A percentile compares a stretch with the other conserved stretches of the same genome.
Conservation (phyloP, 2,888 invertebrate species). For the Ditylenchus weischeri region DNA sequence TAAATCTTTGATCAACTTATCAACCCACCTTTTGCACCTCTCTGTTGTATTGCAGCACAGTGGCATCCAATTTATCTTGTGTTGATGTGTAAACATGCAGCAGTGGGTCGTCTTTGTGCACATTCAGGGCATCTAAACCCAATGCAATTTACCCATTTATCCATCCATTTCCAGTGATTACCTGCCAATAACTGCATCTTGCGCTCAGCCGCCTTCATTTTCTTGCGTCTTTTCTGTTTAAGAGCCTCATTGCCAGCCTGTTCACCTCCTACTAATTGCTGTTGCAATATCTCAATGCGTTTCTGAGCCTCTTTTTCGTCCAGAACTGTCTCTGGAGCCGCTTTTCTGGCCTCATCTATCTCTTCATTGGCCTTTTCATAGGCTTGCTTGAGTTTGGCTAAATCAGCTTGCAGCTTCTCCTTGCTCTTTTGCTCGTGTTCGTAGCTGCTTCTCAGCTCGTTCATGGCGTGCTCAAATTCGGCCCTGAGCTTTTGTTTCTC, state of each 20-base stretch:
- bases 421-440: conserved; percentile 63
- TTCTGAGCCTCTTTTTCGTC: conserved; percentile 47
- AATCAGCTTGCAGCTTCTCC: conserved; percentile 66
- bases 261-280: conserved; percentile 77
- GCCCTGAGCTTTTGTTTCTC: conserved; percentile 63
- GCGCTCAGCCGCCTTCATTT: conserved; percentile 72
- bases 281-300: conserved; percentile 68
- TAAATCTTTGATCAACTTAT: conserved; percentile 7
- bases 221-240: conserved; percentile 70
- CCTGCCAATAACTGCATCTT: conserved; percentile 59
- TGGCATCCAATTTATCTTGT: conserved; percentile 73
- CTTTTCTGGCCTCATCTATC: conserved; percentile 44
- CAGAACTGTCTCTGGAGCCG: conserved; percentile 38
- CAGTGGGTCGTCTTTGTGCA: conserved; percentile 71
- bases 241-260: conserved; percentile 71
- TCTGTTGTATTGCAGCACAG: conserved; percentile 70
- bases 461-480: conserved; percentile 67
- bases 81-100: conserved; percentile 74
- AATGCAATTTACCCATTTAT: neutral
- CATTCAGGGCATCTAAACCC: conserved; percentile 59
- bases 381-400: conserved; percentile 64
- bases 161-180: conserved; percentile 29
- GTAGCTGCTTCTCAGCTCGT: conserved; percentile 64
- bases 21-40: conserved; percentile 67
- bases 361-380: conserved; percentile 64